A percentile compares a stretch with the other conserved stretches of the same genome.
These are phyloP conservation scores for Dromococcyx pavoninus DNA, from an alignment of 2,797 vertebrate genomes.

Conservation along the genomic window DNA sequence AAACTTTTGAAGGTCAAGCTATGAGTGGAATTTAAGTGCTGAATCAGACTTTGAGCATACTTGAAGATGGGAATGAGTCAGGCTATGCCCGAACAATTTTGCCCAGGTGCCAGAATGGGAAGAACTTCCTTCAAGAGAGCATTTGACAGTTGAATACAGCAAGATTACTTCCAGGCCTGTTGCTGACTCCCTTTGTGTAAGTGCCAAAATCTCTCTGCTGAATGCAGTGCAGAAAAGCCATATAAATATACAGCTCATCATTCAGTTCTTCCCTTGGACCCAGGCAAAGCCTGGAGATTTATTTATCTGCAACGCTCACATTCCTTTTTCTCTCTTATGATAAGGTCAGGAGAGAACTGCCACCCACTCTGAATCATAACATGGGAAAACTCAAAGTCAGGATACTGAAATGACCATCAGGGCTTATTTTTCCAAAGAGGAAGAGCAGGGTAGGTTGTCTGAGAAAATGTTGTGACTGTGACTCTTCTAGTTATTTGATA, in stretches of 20 bases:
- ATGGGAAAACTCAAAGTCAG: fast-evolving
- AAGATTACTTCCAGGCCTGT: neutral
- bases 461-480: neutral
- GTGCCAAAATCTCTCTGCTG: neutral
- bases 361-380: neutral
- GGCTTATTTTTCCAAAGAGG: neutral
- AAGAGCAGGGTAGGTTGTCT: neutral
- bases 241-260: neutral
- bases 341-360: neutral
- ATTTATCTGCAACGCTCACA: neutral
- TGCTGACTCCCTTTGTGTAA: fast-evolving
- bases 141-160: neutral
- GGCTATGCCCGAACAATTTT: neutral
- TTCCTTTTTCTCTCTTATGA: neutral
- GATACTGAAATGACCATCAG: neutral
- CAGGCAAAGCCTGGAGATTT: neutral
- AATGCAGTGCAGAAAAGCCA: neutral
- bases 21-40: neutral
- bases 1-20: neutral
- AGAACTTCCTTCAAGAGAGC: neutral
- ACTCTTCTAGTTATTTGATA: neutral
- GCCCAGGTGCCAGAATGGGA: neutral
- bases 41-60: neutral
- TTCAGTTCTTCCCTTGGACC: neutral
- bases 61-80: neutral